Conservation (phyloP, 2,113 vertebrate genomes). For the Notarius lentiginosus region DNA sequence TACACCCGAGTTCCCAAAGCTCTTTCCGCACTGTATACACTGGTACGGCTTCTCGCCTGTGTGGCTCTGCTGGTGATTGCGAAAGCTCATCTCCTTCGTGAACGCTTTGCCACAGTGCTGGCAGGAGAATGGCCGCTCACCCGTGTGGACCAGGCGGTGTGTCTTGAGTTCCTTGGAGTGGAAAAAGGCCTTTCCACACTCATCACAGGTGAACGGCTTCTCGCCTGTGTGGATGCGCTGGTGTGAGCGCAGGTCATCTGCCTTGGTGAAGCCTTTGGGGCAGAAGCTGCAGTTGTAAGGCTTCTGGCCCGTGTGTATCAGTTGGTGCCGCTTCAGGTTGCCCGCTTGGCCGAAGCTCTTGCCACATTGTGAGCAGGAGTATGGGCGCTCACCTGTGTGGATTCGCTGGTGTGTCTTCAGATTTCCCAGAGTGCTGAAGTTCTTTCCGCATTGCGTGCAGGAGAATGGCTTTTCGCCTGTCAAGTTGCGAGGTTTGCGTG, state of each 20-base stretch:
- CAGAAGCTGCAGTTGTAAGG: conserved; percentile 76
- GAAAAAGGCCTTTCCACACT: conserved; percentile 74
- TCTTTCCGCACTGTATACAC: conserved; percentile 75
- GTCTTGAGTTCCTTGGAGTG: conserved; percentile 75
- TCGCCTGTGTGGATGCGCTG: conserved; percentile 77
- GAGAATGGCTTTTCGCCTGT: conserved; percentile 73
- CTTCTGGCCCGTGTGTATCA: conserved; percentile 79
- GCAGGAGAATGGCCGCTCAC: conserved; percentile 71
- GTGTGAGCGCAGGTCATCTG: conserved; percentile 74
- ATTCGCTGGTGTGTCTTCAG: conserved; percentile 78
- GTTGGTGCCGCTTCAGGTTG: conserved; percentile 76
- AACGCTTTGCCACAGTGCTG: conserved; percentile 76
- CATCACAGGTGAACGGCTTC: conserved; percentile 71
- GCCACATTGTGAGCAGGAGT: conserved; percentile 76
- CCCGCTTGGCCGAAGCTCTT: conserved; percentile 79
- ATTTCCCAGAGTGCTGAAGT: conserved; percentile 79
- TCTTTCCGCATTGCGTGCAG: conserved; percentile 75
- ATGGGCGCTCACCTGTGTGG: conserved; percentile 77
- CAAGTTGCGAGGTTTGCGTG: conserved; percentile 73
- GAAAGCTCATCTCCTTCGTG: conserved; percentile 70
- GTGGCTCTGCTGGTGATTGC: conserved; percentile 76
- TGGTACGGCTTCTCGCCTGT: conserved; percentile 70
- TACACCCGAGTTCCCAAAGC: conserved; percentile 77
- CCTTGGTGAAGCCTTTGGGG: conserved; percentile 78
- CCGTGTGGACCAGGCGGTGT: conserved; percentile 74